Evolutionary conservation across 2,113 vertebrate genomes (phyloP).

Genomic region (Pleuronectes platessa): DNA sequence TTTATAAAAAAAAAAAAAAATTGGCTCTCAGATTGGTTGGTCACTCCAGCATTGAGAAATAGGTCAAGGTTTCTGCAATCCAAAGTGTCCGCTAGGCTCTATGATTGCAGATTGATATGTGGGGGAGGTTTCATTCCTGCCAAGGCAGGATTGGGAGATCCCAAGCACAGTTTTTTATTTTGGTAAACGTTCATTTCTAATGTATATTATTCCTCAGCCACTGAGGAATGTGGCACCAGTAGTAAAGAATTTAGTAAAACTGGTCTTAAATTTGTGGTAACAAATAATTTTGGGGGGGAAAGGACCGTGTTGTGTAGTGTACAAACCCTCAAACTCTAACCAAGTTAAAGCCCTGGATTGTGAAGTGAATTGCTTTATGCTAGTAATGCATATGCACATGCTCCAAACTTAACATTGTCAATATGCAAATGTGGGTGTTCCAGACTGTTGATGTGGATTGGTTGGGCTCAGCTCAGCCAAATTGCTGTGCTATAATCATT

Average conservation of each 20-base stretch:
- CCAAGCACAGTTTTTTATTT: background rate
- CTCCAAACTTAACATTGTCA: constrained; percentile 24
- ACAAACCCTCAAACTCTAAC: constrained; percentile 6
- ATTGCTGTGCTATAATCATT: constrained; percentile 67
- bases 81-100: constrained; percentile 64
- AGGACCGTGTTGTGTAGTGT: no score
- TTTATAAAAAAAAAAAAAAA: constrained; percentile 53
- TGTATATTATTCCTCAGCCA: constrained; percentile 47
- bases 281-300: no score
- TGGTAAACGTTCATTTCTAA: constrained; percentile 45
- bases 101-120: constrained; percentile 74
- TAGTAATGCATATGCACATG: constrained; percentile 6
- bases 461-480: constrained; percentile 47
- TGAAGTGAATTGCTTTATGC: background rate
- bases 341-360: constrained; percentile 4
- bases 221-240: constrained; percentile 62
- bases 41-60: constrained; percentile 71
- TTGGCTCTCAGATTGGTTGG: constrained; percentile 68
- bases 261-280: constrained; percentile 35
- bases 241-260: constrained; percentile 39
- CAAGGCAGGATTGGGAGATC: constrained; percentile 43
- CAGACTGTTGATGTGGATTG: constrained; percentile 19
- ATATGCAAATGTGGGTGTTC: constrained; percentile 45
- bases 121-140: constrained; percentile 45
- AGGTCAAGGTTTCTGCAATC: constrained; percentile 73